Base-by-base conservation (phyloP, 1,140 invertebrate genomes). In the Harpegnathos saltator region DNA sequence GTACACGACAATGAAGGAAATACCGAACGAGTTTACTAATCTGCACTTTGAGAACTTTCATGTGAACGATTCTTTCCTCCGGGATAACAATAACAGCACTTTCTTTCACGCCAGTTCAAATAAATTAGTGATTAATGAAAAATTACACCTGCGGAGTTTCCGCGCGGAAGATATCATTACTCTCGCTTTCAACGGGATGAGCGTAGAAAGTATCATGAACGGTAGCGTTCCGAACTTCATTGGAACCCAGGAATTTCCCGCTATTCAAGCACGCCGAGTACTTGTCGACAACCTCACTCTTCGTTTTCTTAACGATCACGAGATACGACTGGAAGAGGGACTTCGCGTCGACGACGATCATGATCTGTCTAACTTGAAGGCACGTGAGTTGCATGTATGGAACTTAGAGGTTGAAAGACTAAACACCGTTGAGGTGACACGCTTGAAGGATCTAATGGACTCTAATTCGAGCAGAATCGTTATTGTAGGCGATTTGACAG, bases 21-120 rank as follows among this genome's bases (percentile, higher is more conserved):
- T 92, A 12, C 62, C 83, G 0, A 74, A 75, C 12, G 71, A 68
- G 17, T 89, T 90, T 15, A 66, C 24, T 3, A 69, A 83, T 9
- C 0, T 91, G 3, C 82, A 85, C 19, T 92, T 92, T 48, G 52
- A 83, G 15, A 82, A 86, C 44, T 74, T 92, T 26, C 56, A 77
- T 0, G 56, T 91, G 5, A 50, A 86, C 17, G 78, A 87, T n/a
- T 38, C 58, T 17, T 56, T 86, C 14, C 15, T 48, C 9, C 44
- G 3, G 65, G 83, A 29, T 22, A 24, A 56, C n/a, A 11, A 24
- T 3, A 66, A 85, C 3, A 44, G 56, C 5, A 38, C 9, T 19
- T 24, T 85, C 9, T 82, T 88, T 44, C 65, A 87, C 0, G 65
- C 84, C 9, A 29, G 65, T 33, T 44, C 69, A 9, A n/a, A 85